Base-by-base conservation (phyloP, 2,888 invertebrate genomes). In the Congeria kusceri region DNA sequence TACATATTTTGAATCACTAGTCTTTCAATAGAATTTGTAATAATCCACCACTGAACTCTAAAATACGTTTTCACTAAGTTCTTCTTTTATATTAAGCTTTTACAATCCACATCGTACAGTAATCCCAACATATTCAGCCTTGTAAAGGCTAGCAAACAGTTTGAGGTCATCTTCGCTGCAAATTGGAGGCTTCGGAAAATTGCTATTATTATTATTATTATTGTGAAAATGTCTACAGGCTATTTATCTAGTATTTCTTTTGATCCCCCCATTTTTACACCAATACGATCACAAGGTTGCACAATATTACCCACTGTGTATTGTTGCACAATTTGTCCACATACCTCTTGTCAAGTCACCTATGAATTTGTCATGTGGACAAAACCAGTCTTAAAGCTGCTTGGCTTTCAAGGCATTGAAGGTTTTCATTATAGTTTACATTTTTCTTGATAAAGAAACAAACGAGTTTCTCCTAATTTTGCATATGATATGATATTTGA, bases 231-330 rank as follows among this genome's bases (percentile, higher is more conserved):
- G 39, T 23, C 53, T 25, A 11, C 2, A 53, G 53, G 53, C 53
- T 53, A 53, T 53, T 53, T 53, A 39, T 53, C 53, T 23, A 23
- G 11, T 53, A 25, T 53, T 53, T 53, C 53, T 64, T 49, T 64
- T 23, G 25, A 47, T 64, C 18, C 46, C n/a, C 47, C n/a, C 23
- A 64, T 49, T 20, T n/a, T 64, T 25, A 49, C 29, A 64, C 46
- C 47, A 29, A 29, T 20, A 20, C 32, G 57, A 53, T 66, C 56
- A 67, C 44, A 39, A 44, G 28, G 65, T 78, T 73, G 69, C 61
- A 44, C 65, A 78, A 73, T 46, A 25, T 78, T 78, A 69, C 73
- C 64, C 25, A 59, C 57, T 53, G 59, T 59, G 64, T 59, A 73
- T 58, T 62, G 70, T 67, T 47, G 47, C 59, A 44, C 58, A 67